phyloP scores from a whole-genome alignment of 2,113 vertebrate genomes.

The Spizaetus ornatus region DNA sequence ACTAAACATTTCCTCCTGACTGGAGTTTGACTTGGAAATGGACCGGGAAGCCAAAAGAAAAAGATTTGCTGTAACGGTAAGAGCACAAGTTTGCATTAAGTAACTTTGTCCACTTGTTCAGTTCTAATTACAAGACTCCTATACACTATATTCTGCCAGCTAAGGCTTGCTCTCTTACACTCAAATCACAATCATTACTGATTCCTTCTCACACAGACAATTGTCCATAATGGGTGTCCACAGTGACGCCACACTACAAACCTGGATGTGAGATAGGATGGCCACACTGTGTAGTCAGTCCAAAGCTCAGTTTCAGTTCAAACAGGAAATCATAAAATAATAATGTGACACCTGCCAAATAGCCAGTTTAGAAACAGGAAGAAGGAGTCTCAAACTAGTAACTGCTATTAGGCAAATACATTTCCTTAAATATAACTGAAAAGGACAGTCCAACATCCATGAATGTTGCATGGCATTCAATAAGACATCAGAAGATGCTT shows the following conservation, averaged over 20 bases:
- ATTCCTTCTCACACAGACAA: background rate
- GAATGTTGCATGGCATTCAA: background rate
- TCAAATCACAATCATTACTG: background rate
- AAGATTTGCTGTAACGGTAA: background rate
- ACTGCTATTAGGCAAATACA: background rate
- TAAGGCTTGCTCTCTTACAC: background rate
- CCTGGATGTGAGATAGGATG: background rate
- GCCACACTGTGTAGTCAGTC: background rate
- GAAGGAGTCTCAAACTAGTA: background rate
- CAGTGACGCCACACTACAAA: background rate
- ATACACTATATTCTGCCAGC: background rate
- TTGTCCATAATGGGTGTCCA: background rate
- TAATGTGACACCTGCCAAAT: background rate
- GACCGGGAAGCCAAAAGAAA: background rate
- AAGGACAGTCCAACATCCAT: background rate
- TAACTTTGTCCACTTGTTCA: background rate
- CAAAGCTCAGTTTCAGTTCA: background rate
- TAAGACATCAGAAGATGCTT: background rate
- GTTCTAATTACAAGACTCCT: background rate
- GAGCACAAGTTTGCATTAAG: background rate
- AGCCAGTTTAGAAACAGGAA: background rate
- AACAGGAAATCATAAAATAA: background rate
- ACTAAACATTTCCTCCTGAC: background rate
- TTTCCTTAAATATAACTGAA: background rate
- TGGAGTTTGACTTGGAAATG: background rate